Conservation (phyloP, 2,797 vertebrate genomes). For the Mormyrops attenuatus region DNA sequence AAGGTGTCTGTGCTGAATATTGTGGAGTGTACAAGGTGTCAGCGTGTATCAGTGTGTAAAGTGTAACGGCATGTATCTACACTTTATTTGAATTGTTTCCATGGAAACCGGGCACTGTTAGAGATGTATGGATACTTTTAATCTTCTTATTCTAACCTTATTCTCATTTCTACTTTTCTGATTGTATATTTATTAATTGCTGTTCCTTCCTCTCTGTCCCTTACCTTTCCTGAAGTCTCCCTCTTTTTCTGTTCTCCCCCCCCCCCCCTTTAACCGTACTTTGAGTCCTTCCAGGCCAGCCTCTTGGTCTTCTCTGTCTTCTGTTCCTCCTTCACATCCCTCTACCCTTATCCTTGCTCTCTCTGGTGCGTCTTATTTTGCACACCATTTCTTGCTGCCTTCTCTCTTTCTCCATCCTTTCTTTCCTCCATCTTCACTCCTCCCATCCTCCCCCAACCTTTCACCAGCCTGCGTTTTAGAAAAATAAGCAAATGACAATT, state of each 20-base stretch:
- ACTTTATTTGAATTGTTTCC: slow-evolving; percentile 66
- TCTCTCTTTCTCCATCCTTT: background rate
- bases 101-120: slow-evolving; percentile 67
- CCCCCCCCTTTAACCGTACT: background rate
- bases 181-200: background rate
- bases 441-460: slow-evolving; percentile 30
- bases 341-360: background rate
- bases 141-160: slow-evolving; percentile 40
- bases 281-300: background rate
- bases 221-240: slow-evolving; percentile 32
- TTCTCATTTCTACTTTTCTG: background rate
- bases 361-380: background rate
- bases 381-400: background rate
- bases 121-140: slow-evolving; percentile 42
- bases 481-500: slow-evolving; percentile 62
- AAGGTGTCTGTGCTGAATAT: background rate
- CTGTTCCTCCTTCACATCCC: background rate
- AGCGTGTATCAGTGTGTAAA: slow-evolving; percentile 22
- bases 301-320: background rate
- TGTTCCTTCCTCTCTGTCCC: background rate
- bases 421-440: slow-evolving; percentile 12
- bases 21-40: slow-evolving; percentile 23
- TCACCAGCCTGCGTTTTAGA: slow-evolving; percentile 42
- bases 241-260: background rate
- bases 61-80: slow-evolving; percentile 37